phyloP scores from a whole-genome alignment of 2,797 vertebrate species.

The Tokudaia muenninki region DNA sequence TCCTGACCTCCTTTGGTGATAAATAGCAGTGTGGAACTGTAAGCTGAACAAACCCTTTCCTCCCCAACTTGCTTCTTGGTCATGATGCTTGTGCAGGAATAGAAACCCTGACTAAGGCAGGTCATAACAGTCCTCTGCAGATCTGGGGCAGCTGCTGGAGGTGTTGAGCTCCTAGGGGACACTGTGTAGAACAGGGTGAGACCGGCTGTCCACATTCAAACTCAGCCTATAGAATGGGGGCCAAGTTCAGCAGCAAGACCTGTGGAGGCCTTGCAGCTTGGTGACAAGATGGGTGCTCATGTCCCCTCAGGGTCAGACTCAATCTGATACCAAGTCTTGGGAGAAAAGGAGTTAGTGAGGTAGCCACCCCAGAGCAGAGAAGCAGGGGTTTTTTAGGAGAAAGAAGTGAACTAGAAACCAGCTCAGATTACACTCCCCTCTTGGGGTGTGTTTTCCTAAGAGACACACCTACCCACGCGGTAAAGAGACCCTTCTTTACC shows the following conservation, averaged over 20 bases:
- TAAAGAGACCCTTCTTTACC: not conserved
- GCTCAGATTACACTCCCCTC: not conserved
- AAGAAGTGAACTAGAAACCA: not conserved
- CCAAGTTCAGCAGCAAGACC: not conserved
- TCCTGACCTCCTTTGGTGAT: no score
- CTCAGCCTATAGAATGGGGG: no score
- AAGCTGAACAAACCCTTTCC: no score
- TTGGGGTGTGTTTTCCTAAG: not conserved
- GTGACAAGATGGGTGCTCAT: not conserved
- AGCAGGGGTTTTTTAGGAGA: not conserved
- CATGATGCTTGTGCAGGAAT: no score
- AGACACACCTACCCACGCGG: not conserved
- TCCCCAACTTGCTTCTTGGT: no score
- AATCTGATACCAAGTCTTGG: not conserved
- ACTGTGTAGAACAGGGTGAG: not conserved
- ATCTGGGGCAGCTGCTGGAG: not conserved
- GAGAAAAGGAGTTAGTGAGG: not conserved
- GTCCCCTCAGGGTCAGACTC: not conserved
- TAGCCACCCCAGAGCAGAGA: not conserved
- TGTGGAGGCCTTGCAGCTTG: accelerated
- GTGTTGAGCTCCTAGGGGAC: not conserved
- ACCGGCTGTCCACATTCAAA: accelerated
- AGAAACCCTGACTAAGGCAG: no score
- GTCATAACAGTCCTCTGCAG: not conserved
- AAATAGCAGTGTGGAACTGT: no score